Conservation (phyloP, 2,888 invertebrate species). For the Nesidiocoris tenuis region DNA sequence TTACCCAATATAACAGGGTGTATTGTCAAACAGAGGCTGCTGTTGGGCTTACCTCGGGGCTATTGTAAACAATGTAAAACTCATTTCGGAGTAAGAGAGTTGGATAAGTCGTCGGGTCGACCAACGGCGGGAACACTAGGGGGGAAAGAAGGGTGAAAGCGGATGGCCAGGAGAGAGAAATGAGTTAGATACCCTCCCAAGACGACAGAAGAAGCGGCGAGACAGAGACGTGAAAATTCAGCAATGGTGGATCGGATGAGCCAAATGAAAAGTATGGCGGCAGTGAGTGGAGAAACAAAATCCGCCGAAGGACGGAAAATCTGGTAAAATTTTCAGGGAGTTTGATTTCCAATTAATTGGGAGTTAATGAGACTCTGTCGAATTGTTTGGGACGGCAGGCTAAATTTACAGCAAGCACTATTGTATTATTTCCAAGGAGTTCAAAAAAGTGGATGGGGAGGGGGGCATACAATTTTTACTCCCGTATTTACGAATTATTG, state of each 20-base stretch:
- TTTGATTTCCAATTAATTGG: too few relatives aligned
- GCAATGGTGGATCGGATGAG: not conserved
- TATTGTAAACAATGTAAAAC: slow-evolving; percentile 49
- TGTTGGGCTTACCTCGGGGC: slow-evolving; percentile 48
- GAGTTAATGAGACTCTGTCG: too few relatives aligned
- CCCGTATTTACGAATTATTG: too few relatives aligned
- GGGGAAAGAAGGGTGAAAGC: not conserved
- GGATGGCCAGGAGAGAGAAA: not conserved
- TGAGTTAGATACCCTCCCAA: too few relatives aligned
- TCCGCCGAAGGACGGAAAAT: too few relatives aligned
- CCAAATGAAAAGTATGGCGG: not conserved
- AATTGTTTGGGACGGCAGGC: too few relatives aligned
- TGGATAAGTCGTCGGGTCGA: not conserved
- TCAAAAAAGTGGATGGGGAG: too few relatives aligned
- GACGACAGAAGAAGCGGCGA: not conserved
- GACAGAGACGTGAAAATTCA: not conserved
- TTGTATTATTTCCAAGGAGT: too few relatives aligned
- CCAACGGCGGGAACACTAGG: not conserved
- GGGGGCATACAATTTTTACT: too few relatives aligned
- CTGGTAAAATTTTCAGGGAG: too few relatives aligned
- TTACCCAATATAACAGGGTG: slow-evolving; percentile 49
- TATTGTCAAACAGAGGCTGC: slow-evolving; percentile 47
- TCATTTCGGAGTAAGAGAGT: slow-evolving; percentile 46
- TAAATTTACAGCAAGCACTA: too few relatives aligned
- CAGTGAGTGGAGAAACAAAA: not conserved